Conservation (phyloP, 2,797 vertebrate species). For the Odontamblyopus rebecca region DNA sequence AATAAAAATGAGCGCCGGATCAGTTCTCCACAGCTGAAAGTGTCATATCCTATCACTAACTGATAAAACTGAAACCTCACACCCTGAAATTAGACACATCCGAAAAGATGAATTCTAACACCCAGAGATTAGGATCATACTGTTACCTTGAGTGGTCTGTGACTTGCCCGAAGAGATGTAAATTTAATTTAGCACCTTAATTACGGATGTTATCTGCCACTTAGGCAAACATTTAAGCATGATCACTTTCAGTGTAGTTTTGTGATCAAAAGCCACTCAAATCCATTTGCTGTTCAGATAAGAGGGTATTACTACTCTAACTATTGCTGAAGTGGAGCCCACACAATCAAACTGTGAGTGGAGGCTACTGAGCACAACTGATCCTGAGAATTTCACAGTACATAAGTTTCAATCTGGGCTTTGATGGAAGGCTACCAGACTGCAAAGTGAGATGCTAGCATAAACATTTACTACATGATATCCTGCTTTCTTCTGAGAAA, state of each 20-base stretch:
- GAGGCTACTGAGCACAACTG: constrained; percentile 79
- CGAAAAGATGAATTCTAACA: constrained; percentile 60
- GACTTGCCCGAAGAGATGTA: constrained; percentile 74
- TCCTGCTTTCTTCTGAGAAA: constrained; percentile 41
- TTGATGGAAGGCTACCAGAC: constrained; percentile 74
- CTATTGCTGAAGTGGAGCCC: constrained; percentile 67
- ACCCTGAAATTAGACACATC: constrained; percentile 79
- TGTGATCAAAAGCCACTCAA: constrained; percentile 77
- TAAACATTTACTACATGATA: constrained; percentile 64
- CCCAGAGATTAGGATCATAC: constrained; percentile 68
- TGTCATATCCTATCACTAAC: constrained; percentile 56
- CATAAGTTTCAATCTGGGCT: constrained; percentile 81
- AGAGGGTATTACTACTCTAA: constrained; percentile 77
- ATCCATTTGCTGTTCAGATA: constrained; percentile 77
- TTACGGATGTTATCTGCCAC: constrained; percentile 79
- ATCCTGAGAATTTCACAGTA: constrained; percentile 81
- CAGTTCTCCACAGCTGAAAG: constrained; percentile 43
- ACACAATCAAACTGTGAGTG: constrained; percentile 75
- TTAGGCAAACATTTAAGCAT: constrained; percentile 77
- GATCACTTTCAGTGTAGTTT: constrained; percentile 76
- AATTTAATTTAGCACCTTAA: constrained; percentile 81
- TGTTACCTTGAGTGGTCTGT: constrained; percentile 75
- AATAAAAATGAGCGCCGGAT: constrained; percentile 22
- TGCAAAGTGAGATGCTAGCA: constrained; percentile 70
- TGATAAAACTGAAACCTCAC: constrained; percentile 72